Evolutionary conservation across 2,888 invertebrate genomes (phyloP), one percentile per base, ranked within the genome.

Genomic region (Masnerella sp.): DNA sequence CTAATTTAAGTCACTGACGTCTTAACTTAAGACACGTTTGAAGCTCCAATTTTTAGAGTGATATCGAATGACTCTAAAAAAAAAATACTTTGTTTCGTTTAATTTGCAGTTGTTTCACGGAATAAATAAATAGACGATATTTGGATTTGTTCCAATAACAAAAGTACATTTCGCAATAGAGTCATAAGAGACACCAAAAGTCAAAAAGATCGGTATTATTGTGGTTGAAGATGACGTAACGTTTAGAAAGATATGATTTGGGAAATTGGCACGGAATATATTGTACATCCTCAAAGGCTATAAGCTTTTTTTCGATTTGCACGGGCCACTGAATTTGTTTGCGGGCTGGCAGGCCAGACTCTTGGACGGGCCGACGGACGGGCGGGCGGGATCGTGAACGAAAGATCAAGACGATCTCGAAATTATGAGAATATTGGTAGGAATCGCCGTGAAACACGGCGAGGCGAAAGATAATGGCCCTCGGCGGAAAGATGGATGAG

Each of bases 361-460:
- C 30, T 5, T 40, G 28, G 49, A 36, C 47, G 49, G 30, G 15
- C 42, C 43, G 38, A 17, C 54, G 11, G 42, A n/a, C 38, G 34
- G 36, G 8, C 45, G 42, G 36, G 40, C 18, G 54, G 52, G 30
- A 69, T 51, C 52, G 59, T 49, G 52, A 61, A 28, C 58, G 67
- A 58, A 67, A 34, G 67, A 67, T 67, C 58, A 58, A 36, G 59
- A 59, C 43, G 59, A 59, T 68, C 51, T 61, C 40, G 58, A 58
- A 71, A 64, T 71, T 49, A 71, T 64, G 56, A 64, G 70, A 71
- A 71, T 71, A 71, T 71, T 47, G 70, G 70, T 71, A 59, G 30
- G 71, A 71, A 71, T 64, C 20, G 36, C 51, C 49, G 52, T 56
- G 67, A 67, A 58, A 62, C 17, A 59, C 52, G 25, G 36, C 52